A percentile compares a stretch with the other conserved stretches of the same genome.
These are phyloP conservation scores for Takifugu ocellatus DNA, from an alignment of 2,797 vertebrate species.

Conservation along the genomic window DNA sequence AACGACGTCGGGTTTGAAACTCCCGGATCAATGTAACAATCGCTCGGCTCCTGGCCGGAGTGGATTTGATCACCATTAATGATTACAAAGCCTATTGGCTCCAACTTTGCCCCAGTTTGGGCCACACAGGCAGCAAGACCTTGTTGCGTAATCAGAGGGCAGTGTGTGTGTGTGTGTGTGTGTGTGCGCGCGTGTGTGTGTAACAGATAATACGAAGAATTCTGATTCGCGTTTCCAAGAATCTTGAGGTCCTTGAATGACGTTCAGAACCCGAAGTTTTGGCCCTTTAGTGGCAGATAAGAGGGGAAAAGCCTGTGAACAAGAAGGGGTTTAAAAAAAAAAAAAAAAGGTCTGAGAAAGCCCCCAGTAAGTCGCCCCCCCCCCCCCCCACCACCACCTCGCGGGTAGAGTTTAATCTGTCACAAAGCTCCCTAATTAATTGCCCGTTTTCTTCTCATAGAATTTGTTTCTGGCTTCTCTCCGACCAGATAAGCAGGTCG, in stretches of 20 bases:
- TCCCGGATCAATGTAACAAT: slow-evolving; percentile 27
- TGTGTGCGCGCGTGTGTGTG: not conserved
- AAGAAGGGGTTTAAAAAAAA: not conserved
- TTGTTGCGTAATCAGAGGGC: slow-evolving; percentile 18
- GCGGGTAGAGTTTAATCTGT: slow-evolving; percentile 63
- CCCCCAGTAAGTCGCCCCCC: slow-evolving; percentile 13
- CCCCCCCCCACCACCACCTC: slow-evolving; percentile 4
- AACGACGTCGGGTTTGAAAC: slow-evolving; percentile 20
- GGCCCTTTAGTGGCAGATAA: slow-evolving; percentile 21
- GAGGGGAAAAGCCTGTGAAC: slow-evolving; percentile 19
- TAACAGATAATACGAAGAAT: not conserved
- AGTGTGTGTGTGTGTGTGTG: not conserved
- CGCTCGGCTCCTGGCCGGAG: slow-evolving; percentile 15
- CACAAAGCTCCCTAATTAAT: slow-evolving; percentile 60
- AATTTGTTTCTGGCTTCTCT: slow-evolving; percentile 35
- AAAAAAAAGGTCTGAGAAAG: slow-evolving; percentile 8
- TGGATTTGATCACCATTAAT: slow-evolving; percentile 22
- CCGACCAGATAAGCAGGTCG: slow-evolving; percentile 41
- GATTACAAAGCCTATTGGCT: slow-evolving; percentile 27
- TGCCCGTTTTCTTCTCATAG: slow-evolving; percentile 38
- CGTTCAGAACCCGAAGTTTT: slow-evolving; percentile 14
- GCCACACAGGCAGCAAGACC: slow-evolving; percentile 5
- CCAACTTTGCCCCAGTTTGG: slow-evolving; percentile 29
- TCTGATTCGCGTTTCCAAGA: not conserved
- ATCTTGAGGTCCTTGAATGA: slow-evolving; percentile 23